Evolutionary conservation across 2,888 invertebrate species (phyloP).

Genomic region (Hedychridium roseum): DNA sequence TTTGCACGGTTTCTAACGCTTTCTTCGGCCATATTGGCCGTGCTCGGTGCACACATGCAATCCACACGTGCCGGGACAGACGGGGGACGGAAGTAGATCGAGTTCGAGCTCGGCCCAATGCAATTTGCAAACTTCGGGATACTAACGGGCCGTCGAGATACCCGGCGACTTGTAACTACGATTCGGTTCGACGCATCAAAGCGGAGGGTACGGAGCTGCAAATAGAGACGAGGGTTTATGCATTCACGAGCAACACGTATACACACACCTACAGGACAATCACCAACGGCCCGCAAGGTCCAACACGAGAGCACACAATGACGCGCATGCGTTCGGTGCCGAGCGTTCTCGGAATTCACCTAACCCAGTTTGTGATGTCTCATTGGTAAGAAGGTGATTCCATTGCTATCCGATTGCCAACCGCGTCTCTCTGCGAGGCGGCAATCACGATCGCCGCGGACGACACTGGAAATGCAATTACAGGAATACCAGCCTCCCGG

Average conservation of each 20-base stretch:
- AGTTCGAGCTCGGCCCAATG: slow-evolving; percentile 23
- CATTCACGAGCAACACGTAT: not conserved
- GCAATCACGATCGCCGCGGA: slow-evolving; percentile 14
- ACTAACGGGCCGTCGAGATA: slow-evolving; percentile 2
- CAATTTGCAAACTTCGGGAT: slow-evolving; percentile 29
- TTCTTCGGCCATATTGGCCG: too few species aligned
- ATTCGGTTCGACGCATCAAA: slow-evolving; percentile 28
- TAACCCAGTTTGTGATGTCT: slow-evolving; percentile 31
- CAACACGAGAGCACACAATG: slow-evolving; percentile 2
- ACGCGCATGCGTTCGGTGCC: not conserved
- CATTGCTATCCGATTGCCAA: slow-evolving; percentile 6
- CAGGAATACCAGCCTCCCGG: too few species aligned
- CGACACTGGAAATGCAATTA: slow-evolving; percentile 16
- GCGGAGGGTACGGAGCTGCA: not conserved
- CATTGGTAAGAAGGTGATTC: slow-evolving; percentile 28
- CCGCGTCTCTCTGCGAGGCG: slow-evolving; percentile 16
- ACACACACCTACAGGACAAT: not conserved
- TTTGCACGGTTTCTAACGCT: too few species aligned
- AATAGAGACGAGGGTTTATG: slow-evolving; percentile 5
- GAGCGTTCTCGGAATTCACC: slow-evolving; percentile 13
- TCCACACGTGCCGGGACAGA: too few species aligned
- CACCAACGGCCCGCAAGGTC: too few species aligned
- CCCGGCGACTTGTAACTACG: slow-evolving; percentile 16
- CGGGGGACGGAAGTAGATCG: slow-evolving; percentile 5
- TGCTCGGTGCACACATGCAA: too few species aligned